A percentile compares a stretch with the other conserved stretches of the same genome.
phyloP scores from a whole-genome alignment of 1,140 invertebrate species.

The Chelonus insularis region DNA sequence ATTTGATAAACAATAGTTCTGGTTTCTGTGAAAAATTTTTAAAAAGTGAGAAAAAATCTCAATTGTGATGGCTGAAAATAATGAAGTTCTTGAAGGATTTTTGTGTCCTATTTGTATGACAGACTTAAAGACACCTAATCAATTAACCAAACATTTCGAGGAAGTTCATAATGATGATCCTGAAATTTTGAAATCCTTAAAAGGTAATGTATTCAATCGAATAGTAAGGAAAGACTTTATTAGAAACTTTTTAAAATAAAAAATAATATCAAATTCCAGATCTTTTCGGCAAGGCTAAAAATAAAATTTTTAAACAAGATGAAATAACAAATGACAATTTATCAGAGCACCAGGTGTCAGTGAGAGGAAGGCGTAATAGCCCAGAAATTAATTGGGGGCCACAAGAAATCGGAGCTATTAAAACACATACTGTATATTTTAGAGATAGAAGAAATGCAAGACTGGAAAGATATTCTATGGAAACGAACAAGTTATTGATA shows the following conservation, averaged over 20 bases:
- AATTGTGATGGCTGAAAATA: slow-evolving; percentile 52
- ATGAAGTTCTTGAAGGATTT: slow-evolving; percentile 84
- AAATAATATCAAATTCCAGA: slow-evolving; percentile 59
- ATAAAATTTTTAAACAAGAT: slow-evolving; percentile 82
- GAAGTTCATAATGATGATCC: slow-evolving; percentile 86
- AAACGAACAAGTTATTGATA: slow-evolving; percentile 95
- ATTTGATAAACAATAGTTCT: no score
- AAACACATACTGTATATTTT: slow-evolving; percentile 77
- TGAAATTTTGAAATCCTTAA: slow-evolving; percentile 86
- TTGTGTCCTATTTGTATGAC: slow-evolving; percentile 91
- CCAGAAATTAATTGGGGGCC: slow-evolving; percentile 62
- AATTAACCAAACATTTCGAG: slow-evolving; percentile 87
- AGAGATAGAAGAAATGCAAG: slow-evolving; percentile 72
- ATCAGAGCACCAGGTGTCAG: slow-evolving; percentile 54
- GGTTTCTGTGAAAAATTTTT: not conserved
- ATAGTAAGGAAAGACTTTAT: no score
- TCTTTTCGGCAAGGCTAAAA: slow-evolving; percentile 86
- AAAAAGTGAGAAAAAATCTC: not conserved
- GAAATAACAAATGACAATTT: slow-evolving; percentile 63
- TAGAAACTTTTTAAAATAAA: slow-evolving; percentile 20
- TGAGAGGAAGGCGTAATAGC: slow-evolving; percentile 32
- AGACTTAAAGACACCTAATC: slow-evolving; percentile 80
- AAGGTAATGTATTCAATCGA: no score
- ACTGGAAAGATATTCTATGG: slow-evolving; percentile 86
- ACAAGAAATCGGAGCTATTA: slow-evolving; percentile 69